These are phyloP conservation scores for Cataglyphis albicans DNA, from an alignment of 2,888 invertebrate genomes.

Conservation along the genomic window DNA sequence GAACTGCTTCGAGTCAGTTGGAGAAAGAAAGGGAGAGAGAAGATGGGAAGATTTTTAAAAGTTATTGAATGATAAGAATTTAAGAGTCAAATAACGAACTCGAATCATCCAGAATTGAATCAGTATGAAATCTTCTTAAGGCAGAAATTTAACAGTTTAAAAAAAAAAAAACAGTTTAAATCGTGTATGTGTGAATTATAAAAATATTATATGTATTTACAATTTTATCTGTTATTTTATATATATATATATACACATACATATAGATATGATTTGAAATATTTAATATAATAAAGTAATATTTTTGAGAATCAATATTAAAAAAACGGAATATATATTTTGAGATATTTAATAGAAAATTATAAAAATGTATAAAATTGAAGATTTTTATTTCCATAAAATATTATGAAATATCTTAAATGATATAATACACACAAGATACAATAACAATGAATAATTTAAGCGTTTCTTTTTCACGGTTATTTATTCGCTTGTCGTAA, in stretches of 20 bases:
- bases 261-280: neutral
- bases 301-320: neutral
- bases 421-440: neutral
- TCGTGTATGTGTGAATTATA: neutral
- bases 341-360: conserved; percentile 7
- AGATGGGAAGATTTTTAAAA: neutral
- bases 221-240: neutral
- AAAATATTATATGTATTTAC: neutral
- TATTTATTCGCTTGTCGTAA: neutral
- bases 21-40: neutral
- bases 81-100: neutral
- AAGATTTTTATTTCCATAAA: neutral
- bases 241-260: no score
- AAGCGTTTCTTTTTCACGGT: neutral
- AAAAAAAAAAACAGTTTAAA: no score
- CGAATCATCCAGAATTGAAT: neutral
- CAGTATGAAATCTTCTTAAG: neutral
- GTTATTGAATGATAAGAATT: conserved; percentile 1
- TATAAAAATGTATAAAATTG: neutral
- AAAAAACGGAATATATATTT: neutral
- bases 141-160: neutral
- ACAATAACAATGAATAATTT: neutral
- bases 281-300: neutral
- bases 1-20: conserved; percentile 72
- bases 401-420: neutral